Base-by-base conservation (phyloP, 23 tunicate genomes). In the Halocynthia roretzi region DNA sequence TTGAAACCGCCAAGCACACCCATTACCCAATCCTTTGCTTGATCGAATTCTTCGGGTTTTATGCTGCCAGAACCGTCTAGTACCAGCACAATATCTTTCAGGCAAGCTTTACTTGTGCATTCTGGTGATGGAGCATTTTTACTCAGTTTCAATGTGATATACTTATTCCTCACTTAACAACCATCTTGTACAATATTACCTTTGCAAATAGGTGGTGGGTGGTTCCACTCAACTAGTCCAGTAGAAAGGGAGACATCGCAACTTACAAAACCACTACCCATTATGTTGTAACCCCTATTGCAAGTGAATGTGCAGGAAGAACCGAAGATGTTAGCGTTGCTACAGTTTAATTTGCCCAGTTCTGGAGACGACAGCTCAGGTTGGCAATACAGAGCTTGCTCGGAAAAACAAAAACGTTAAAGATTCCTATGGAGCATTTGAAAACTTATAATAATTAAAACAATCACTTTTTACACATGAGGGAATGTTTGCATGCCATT, bases 11-110 rank as follows among this genome's bases (percentile, higher is more conserved):
- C 31, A 40, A 74, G 56, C 19, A 74, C 19, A 8, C 20, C 50
- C 8, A 74, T 44, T 20, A 74, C 20, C 56, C 56, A 74, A 15
- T 74, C 66, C 5, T 54, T 74, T 64, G 56, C 18, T 19, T 54
- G 63, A 5, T 5, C 14, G 4, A 74, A 74, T 18, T 74, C 63
- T 53, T 74, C 56, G 8, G 63, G 31, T 74, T 74, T 10, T 10
- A 74, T 21, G 56, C 78, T 74, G 12, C 60, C 55, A n/a, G 78
- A 74, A 14, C 78, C 78, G 6, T 74, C 78, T 50, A 74, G 15
- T 14, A 74, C 55, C 12, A 74, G 0, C n/a, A 74, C 56, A 62
- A 74, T 5, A 54, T 74, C 78, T 10, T 54, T 9, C 62, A 5
- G 55, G 56, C 78, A 74, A 56, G 10, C 31, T 8, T 53, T 6